Evolutionary conservation across 2,888 invertebrate genomes (phyloP).

Genomic region (Callosobruchus maculatus): DNA sequence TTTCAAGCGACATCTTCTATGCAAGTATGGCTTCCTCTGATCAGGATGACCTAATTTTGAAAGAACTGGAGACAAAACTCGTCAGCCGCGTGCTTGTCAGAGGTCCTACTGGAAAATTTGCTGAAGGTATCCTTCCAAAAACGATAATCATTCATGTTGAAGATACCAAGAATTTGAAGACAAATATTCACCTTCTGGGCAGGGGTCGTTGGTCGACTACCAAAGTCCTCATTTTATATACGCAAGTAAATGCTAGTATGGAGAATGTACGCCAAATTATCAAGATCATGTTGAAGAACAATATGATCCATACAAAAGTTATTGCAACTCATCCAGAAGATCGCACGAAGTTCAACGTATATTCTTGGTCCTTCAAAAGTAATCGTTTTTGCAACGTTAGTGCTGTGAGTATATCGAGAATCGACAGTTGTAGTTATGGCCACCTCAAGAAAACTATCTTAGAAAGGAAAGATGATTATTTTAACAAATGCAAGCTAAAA

Average conservation of each 20-base stretch:
- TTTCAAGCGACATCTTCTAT: neutral
- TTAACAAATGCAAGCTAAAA: neutral
- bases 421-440: neutral
- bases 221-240: neutral
- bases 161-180: neutral
- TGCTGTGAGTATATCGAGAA: neutral
- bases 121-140: neutral
- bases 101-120: neutral
- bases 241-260: neutral
- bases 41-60: neutral
- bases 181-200: neutral
- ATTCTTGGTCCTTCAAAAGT: neutral
- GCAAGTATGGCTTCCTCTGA: neutral
- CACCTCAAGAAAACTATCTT: neutral
- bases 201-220: neutral
- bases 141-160: neutral
- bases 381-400: neutral
- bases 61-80: neutral
- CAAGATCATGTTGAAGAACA: neutral
- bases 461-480: neutral
- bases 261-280: neutral
- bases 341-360: neutral
- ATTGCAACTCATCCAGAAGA: neutral
- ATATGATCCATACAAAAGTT: neutral
- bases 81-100: neutral